Evolutionary conservation across 2,797 vertebrate species (phyloP), one percentile per base, ranked within the genome.

Genomic region (Ctenopoma multispine): DNA sequence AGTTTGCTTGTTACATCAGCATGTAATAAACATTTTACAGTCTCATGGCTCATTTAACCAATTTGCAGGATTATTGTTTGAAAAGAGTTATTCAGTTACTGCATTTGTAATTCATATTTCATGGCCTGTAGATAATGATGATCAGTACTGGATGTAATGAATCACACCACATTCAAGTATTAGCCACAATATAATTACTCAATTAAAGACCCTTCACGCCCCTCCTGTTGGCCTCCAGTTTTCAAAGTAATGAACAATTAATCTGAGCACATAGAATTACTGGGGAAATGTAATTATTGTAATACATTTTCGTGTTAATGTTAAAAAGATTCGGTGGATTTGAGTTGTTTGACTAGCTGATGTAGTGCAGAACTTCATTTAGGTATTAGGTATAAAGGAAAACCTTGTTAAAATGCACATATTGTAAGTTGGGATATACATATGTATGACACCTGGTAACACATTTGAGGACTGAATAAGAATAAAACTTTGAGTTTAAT

Each of bases 191-290:
- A 63, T 59, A 23, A 53, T 27, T 20, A 53, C 14, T 55, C 54
- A 27, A 38, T 3, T 15, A 21, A 17, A 23, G 14, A 14, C 12
- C 9, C 29, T 15, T 5, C 7, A 6, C 7, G 0, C n/a, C 17
- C 12, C 41, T 48, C 34, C n/a, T 24, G 20, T 7, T 11, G n/a
- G 13, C 17, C 46, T 62, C 27, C 10, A 24, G 9, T 41, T 18
- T 46, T 43, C 13, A 41, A 62, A 57, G 31, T 40, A 10, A 69
- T 0, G 0, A 20, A 50, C 6, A 48, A 55, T 34, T 34, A 44
- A 79, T 63, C 9, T 49, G 18, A 24, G 24, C 24, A 24, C 24
- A 24, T 24, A 24, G 7, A 59, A 55, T 63, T 65, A 66, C 59
- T 20, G 3, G 55, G 43, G 10, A 10, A 29, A 15, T 51, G 61